These are phyloP conservation scores for Drosophila pruinosa DNA, from an alignment of 1,140 invertebrate genomes.

Conservation along the genomic window DNA sequence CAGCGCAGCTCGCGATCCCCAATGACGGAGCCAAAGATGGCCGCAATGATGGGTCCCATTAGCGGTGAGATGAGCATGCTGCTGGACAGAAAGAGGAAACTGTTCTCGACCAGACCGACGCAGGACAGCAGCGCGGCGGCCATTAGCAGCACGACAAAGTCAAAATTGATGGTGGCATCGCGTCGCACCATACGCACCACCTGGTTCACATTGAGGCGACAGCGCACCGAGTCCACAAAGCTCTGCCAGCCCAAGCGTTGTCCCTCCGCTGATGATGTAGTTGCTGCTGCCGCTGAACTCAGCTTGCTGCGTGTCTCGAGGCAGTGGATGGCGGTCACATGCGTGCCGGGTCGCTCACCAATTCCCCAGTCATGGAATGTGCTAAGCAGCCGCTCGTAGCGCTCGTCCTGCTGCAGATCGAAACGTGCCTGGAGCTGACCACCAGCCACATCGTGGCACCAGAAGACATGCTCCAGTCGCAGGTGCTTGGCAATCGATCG, in stretches of 20 bases:
- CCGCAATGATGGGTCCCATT: conserved; percentile 90
- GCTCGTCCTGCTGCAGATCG: conserved; percentile 69
- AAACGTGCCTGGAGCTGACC: conserved; percentile 64
- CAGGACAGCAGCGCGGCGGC: conserved; percentile 87
- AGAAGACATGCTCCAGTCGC: conserved; percentile 56
- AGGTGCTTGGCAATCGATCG: conserved; percentile 38
- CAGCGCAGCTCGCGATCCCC: conserved; percentile 85
- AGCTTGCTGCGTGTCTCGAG: conserved; percentile 43
- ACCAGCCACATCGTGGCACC: conserved; percentile 44
- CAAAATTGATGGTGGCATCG: conserved; percentile 88
- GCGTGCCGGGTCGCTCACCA: conserved; percentile 74
- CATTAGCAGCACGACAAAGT: conserved; percentile 87
- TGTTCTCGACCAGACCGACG: conserved; percentile 91
- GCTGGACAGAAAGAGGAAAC: conserved; percentile 87
- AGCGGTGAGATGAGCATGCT: conserved; percentile 91
- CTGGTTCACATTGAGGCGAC: conserved; percentile 88
- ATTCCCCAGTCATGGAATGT: conserved; percentile 79
- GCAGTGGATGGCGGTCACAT: conserved; percentile 79
- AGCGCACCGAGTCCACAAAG: conserved; percentile 85
- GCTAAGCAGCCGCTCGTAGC: conserved; percentile 79
- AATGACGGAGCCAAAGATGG: conserved; percentile 88
- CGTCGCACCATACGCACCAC: conserved; percentile 86
- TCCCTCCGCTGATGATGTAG: not conserved
- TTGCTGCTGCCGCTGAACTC: no score
- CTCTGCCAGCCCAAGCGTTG: conserved; percentile 83